Percentiles rank a stretch among this genome's conserved stretches.
phyloP scores from a whole-genome alignment of 2,888 invertebrate species.

The Rhodophaea formosa region DNA sequence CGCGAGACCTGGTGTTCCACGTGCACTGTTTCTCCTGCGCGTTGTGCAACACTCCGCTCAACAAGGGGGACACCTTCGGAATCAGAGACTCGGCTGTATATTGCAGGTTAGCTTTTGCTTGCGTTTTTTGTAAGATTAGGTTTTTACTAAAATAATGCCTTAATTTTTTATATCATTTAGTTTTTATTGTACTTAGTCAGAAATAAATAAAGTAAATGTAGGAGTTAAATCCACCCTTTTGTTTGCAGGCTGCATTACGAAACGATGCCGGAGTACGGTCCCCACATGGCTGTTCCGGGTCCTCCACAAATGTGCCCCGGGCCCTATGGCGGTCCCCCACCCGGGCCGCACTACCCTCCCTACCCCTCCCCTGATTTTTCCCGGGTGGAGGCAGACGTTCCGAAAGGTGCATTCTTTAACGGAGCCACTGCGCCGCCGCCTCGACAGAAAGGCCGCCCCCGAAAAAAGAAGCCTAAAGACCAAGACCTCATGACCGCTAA shows the following conservation, averaged over 20 bases:
- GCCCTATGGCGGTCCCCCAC: constrained; percentile 72
- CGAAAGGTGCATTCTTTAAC: constrained; percentile 81
- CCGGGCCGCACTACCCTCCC: constrained; percentile 74
- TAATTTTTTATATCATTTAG: no score
- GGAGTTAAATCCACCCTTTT: neutral
- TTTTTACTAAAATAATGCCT: no score
- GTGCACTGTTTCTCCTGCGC: constrained; percentile 97
- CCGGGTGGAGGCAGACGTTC: constrained; percentile 72
- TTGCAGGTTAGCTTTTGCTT: constrained; percentile 84
- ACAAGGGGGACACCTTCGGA: constrained; percentile 97
- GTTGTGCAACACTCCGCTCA: constrained; percentile 91
- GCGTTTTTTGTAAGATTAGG: neutral
- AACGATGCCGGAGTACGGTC: constrained; percentile 80
- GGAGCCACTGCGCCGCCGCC: constrained; percentile 83
- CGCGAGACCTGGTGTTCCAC: constrained; percentile 95
- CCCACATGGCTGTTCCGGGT: constrained; percentile 80
- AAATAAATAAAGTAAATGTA: no score
- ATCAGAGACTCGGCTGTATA: constrained; percentile 93
- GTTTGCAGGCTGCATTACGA: constrained; percentile 71
- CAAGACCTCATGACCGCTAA: constrained; percentile 92
- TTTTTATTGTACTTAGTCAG: no score
- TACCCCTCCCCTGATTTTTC: constrained; percentile 82
- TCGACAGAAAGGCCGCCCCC: constrained; percentile 94
- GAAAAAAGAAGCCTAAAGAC: constrained; percentile 96
- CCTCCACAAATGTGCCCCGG: constrained; percentile 81